phyloP scores from a whole-genome alignment of 2,797 vertebrate species.

The Poliocrania exsul region DNA sequence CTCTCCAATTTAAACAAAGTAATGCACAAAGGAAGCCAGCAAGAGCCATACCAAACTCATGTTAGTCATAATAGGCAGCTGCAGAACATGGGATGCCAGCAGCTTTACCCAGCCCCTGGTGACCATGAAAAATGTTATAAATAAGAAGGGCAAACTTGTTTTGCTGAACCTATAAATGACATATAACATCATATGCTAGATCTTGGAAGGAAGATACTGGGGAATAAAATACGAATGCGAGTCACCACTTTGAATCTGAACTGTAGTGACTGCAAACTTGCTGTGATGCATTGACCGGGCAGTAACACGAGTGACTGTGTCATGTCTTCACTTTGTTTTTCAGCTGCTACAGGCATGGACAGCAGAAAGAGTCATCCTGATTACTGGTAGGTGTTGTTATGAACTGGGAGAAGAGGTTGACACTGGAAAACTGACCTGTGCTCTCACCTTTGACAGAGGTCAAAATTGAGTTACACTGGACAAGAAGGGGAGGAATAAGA shows the following conservation, averaged over 20 bases:
- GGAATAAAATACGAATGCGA: not conserved
- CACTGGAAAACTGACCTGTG: not conserved
- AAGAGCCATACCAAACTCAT: constrained; percentile 33
- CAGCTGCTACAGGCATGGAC: not conserved
- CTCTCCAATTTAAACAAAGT: constrained; percentile 51
- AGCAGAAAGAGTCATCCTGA: not conserved
- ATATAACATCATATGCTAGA: not conserved
- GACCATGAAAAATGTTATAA: not conserved
- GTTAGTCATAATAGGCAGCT: constrained; percentile 63
- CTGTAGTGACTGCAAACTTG: not conserved
- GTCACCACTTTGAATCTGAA: not conserved
- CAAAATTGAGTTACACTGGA: not conserved
- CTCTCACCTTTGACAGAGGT: not conserved
- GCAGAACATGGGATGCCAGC: not conserved
- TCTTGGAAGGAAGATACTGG: not conserved
- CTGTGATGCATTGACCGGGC: not conserved
- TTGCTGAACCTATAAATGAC: constrained; percentile 19
- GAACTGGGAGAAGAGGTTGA: not conserved
- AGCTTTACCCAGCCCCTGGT: constrained; percentile 12
- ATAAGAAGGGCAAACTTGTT: constrained; percentile 32
- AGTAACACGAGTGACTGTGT: not conserved
- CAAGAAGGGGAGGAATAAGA: not conserved
- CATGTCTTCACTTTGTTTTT: not conserved
- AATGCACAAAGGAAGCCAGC: constrained; percentile 38
- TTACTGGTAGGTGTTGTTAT: not conserved